These are phyloP conservation scores for Phyllotreta striolata DNA, from an alignment of 2,888 invertebrate genomes.

Conservation along the genomic window DNA sequence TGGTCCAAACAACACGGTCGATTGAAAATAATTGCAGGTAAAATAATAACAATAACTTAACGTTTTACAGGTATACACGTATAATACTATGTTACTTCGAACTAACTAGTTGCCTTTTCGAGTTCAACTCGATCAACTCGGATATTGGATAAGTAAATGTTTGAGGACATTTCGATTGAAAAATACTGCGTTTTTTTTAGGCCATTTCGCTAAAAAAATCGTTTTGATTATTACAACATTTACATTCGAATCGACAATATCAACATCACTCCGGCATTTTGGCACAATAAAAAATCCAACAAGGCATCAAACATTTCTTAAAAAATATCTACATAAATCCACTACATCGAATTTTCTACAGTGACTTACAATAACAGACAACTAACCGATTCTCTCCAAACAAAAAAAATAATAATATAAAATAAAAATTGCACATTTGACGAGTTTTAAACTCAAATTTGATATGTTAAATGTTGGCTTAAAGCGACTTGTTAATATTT, in stretches of 20 bases:
- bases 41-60: constrained; percentile 29
- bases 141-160: no score
- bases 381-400: not conserved
- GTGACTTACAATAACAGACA: constrained; percentile 1
- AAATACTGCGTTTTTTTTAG: no score
- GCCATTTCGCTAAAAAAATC: no score
- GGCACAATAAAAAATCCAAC: no score
- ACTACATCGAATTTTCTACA: constrained; percentile 9
- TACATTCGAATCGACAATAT: no score
- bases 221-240: no score
- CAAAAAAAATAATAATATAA: not conserved
- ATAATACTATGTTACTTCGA: constrained; percentile 61
- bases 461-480: constrained; percentile 1
- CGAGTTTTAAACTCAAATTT: constrained; percentile 11
- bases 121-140: constrained; percentile 19
- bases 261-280: no score
- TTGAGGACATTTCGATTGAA: no score
- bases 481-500: not conserved
- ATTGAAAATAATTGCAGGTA: constrained; percentile 45
- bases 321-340: not conserved
- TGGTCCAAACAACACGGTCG: constrained; percentile 31
- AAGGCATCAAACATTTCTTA: no score
- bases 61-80: constrained; percentile 50
- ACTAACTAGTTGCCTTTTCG: constrained; percentile 61
- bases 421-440: not conserved